Evolutionary conservation across 37 sponge, comb jelly and placozoan genomes (phyloP).

Genomic region (Oscarella lobularis): DNA sequence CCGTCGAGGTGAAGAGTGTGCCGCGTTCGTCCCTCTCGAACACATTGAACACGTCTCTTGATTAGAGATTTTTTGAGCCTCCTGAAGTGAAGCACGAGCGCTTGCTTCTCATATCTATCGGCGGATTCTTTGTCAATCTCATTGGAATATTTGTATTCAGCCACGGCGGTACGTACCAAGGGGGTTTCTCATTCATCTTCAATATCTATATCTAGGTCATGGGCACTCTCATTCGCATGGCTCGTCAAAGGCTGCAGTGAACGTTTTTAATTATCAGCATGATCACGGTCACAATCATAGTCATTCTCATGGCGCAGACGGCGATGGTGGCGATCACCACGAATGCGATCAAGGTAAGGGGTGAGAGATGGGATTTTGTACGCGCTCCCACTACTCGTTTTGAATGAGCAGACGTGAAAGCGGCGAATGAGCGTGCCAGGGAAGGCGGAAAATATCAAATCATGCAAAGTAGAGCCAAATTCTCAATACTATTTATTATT

Average conservation of each 20-base stretch:
- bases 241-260: no score
- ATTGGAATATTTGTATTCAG: conserved; percentile 79
- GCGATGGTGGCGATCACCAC: background rate
- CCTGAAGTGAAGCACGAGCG: conserved; percentile 83
- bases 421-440: background rate
- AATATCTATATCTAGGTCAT: no score
- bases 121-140: conserved; percentile 69
- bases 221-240: conserved; percentile 6
- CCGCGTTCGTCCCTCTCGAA: background rate
- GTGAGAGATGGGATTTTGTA: no score
- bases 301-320: conserved; percentile 10
- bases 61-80: conserved; percentile 71
- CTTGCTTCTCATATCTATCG: conserved; percentile 61
- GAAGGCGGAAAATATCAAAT: conserved; percentile 25
- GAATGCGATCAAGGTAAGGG: background rate
- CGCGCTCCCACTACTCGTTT: no score
- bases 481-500: background rate
- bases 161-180: no score
- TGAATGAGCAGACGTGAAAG: background rate
- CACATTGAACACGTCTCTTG: background rate
- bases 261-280: conserved; percentile 15
- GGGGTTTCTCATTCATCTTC: no score
- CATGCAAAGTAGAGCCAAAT: conserved; percentile 47
- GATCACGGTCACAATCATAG: conserved; percentile 29
- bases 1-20: conserved; percentile 36